phyloP scores from a whole-genome alignment of 2,888 invertebrate species.

The Caenorhabditis uteleia region DNA sequence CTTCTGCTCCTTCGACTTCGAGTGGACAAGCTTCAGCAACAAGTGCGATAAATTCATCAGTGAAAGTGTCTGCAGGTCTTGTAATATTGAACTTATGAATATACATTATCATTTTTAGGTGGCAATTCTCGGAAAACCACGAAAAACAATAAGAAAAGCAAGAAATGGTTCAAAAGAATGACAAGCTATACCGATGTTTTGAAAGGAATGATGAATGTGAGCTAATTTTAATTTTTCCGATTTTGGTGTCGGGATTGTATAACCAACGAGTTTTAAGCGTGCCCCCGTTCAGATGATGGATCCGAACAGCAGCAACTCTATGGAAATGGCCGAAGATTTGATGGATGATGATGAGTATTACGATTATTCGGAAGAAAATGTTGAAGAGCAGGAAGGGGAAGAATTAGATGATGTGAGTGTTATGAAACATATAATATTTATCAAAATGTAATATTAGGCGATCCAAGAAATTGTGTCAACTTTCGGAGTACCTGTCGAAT shows the following conservation, averaged over 20 bases:
- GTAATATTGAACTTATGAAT: too few relatives aligned
- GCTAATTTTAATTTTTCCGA: neutral
- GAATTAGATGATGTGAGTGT: conserved; percentile 23
- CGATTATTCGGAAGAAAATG: conserved; percentile 53
- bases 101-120: too few relatives aligned
- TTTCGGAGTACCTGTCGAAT: conserved; percentile 41
- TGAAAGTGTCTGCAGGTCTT: too few relatives aligned
- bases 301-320: too few relatives aligned
- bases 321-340: conserved; percentile 51
- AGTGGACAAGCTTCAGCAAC: conserved; percentile 6
- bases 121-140: too few relatives aligned
- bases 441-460: too few relatives aligned
- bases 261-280: neutral
- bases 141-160: conserved; percentile 17
- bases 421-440: too few relatives aligned
- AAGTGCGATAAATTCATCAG: too few relatives aligned
- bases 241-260: too few relatives aligned
- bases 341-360: conserved; percentile 55
- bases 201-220: conserved; percentile 25
- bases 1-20: conserved; percentile 14
- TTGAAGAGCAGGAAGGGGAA: conserved; percentile 57
- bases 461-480: too few relatives aligned
- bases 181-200: conserved; percentile 48
- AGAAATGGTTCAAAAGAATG: conserved; percentile 43
- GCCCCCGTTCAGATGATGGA: conserved; percentile 23